These are phyloP conservation scores for Clytia hemisphaerica DNA, from an alignment of 30 jellyfish, hydroid and myxozoan genomes.

Conservation along the genomic window DNA sequence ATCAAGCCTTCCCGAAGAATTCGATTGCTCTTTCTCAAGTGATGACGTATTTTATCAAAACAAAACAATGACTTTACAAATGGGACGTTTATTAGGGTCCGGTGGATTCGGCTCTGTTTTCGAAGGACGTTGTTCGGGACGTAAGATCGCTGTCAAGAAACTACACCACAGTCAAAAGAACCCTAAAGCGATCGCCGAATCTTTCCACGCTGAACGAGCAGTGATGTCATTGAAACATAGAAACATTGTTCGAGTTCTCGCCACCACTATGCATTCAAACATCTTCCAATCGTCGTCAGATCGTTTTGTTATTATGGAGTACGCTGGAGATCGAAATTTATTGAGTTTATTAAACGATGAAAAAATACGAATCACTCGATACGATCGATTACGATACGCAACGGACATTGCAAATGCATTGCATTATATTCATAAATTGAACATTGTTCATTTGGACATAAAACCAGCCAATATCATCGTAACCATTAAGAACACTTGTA, in stretches of 20 bases:
- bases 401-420: slow-evolving; percentile 89
- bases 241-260: slow-evolving; percentile 83
- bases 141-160: slow-evolving; percentile 81
- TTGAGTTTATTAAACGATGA: slow-evolving; percentile 66
- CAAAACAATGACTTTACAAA: slow-evolving; percentile 35
- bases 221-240: slow-evolving; percentile 72
- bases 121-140: slow-evolving; percentile 69
- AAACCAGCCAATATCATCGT: slow-evolving; percentile 97
- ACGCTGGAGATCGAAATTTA: slow-evolving; percentile 84
- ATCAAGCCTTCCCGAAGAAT: slow-evolving; percentile 32
- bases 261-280: slow-evolving; percentile 28
- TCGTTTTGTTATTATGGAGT: slow-evolving; percentile 78
- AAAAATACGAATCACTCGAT: slow-evolving; percentile 57
- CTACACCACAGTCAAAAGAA: slow-evolving; percentile 69
- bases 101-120: slow-evolving; percentile 98
- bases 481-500: slow-evolving; percentile 76
- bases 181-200: slow-evolving; percentile 91
- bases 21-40: slow-evolving; percentile 52
- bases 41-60: slow-evolving; percentile 29
- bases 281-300: slow-evolving; percentile 24
- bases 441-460: slow-evolving; percentile 91
- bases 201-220: slow-evolving; percentile 90
- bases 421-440: slow-evolving; percentile 64
- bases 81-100: slow-evolving; percentile 76
- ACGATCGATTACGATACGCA: slow-evolving; percentile 59